These are phyloP conservation scores for Laticauda colubrina DNA, from an alignment of 2,113 vertebrate species.

Conservation along the genomic window DNA sequence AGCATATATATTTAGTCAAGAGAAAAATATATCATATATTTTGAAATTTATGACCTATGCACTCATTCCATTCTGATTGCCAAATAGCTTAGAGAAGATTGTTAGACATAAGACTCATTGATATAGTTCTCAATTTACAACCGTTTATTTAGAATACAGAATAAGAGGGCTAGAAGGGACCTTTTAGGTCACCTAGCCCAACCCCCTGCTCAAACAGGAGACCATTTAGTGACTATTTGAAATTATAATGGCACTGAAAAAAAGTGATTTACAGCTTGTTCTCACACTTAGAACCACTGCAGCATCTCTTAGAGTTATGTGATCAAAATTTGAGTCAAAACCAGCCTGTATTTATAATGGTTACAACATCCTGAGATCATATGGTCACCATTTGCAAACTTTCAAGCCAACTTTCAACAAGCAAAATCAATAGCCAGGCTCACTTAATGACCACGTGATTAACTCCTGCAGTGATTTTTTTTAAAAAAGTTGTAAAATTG, in stretches of 20 bases:
- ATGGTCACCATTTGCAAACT: background rate
- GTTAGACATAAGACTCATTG: slow-evolving; percentile 13
- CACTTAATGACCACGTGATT: background rate
- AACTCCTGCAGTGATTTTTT: background rate
- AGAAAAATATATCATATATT: slow-evolving; percentile 10
- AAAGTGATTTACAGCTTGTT: background rate
- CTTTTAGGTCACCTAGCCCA: no score
- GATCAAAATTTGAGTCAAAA: background rate
- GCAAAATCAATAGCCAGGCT: background rate
- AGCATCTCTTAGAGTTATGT: background rate
- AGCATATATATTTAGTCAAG: slow-evolving; percentile 22
- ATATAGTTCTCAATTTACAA: slow-evolving; percentile 1
- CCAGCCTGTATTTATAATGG: background rate
- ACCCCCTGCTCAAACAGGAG: no score
- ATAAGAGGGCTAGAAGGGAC: no score
- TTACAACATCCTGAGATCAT: background rate
- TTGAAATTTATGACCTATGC: slow-evolving; percentile 2
- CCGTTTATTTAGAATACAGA: background rate
- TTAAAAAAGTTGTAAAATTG: background rate
- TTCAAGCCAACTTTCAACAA: background rate
- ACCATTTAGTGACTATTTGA: background rate
- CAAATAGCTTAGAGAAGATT: slow-evolving; percentile 6
- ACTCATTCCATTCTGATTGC: background rate
- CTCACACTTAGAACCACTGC: background rate
- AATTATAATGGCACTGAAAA: background rate